Percentiles rank a stretch among this genome's conserved stretches.
Conservation (phyloP, 2,888 invertebrate species). For the Exocentrus adspersus region DNA sequence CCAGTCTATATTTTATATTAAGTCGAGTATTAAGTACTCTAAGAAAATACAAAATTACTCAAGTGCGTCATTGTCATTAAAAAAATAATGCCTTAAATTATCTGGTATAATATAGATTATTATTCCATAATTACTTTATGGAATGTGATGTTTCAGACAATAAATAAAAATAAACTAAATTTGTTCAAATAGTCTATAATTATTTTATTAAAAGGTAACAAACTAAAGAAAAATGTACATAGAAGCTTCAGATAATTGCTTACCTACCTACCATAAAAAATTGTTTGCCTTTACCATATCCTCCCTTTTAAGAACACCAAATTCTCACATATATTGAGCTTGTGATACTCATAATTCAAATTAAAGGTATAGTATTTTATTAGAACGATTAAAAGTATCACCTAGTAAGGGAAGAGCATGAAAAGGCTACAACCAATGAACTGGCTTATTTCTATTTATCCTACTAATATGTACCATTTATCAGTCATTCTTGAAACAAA, state of each 20-base stretch:
- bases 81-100: constrained; percentile 37
- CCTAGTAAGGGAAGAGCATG: constrained; percentile 17
- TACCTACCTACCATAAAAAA: constrained; percentile 12
- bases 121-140: constrained; percentile 21
- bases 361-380: constrained; percentile 3
- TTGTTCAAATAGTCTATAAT: constrained; percentile 21
- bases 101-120: constrained; percentile 26
- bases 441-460: constrained; percentile 38
- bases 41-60: constrained; percentile 38
- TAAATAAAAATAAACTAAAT: constrained; percentile 25
- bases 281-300: constrained; percentile 13
- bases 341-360: constrained; percentile 10
- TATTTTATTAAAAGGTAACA: constrained; percentile 1
- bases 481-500: constrained; percentile 39
- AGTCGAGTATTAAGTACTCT: no score
- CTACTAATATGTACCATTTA: constrained; percentile 41
- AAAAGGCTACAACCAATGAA: constrained; percentile 17
- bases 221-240: constrained; percentile 5
- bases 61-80: constrained; percentile 34
- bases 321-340: constrained; percentile 12
- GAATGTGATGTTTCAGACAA: constrained; percentile 18
- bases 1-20: constrained; percentile 33
- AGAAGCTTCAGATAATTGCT: constrained; percentile 16
- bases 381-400: constrained; percentile 10
- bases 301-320: constrained; percentile 13